A percentile compares a stretch with the other conserved stretches of the same genome.
Conservation (phyloP, 2,888 invertebrate genomes). For the Dasysyrphus tricinctus region DNA sequence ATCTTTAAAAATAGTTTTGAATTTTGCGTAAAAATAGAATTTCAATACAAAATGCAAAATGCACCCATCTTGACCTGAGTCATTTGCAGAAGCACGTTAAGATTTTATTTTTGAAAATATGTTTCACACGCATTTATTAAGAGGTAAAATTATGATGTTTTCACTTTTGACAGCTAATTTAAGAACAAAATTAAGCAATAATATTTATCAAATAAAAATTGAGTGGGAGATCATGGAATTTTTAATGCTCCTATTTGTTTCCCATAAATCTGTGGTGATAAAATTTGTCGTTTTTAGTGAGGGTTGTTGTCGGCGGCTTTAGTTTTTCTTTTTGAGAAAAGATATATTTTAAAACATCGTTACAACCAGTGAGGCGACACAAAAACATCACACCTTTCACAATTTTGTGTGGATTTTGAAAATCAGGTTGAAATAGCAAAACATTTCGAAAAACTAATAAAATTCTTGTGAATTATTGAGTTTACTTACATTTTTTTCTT, state of each 20-base stretch:
- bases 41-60: conserved; percentile 7
- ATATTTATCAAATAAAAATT: conserved; percentile 25
- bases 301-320: not conserved
- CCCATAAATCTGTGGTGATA: conserved; percentile 19
- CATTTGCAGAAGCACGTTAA: not conserved
- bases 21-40: conserved; percentile 11
- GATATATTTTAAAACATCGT: not conserved
- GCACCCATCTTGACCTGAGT: conserved; percentile 41
- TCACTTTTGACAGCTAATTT: conserved; percentile 41
- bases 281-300: conserved; percentile 19
- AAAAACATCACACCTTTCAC: not conserved
- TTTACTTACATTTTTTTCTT: not conserved
- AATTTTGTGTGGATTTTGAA: not conserved
- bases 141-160: not conserved
- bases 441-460: conserved; percentile 1
- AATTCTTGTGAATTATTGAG: not conserved
- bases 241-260: conserved; percentile 21
- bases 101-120: conserved; percentile 16
- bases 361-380: not conserved
- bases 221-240: conserved; percentile 59
- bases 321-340: not conserved
- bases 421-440: not conserved
- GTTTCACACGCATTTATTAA: not conserved
- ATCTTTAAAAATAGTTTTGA: conserved; percentile 31
- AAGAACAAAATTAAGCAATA: conserved; percentile 49